Evolutionary conservation across 2,113 vertebrate genomes (phyloP).

Genomic region (Phaetusa simplex): DNA sequence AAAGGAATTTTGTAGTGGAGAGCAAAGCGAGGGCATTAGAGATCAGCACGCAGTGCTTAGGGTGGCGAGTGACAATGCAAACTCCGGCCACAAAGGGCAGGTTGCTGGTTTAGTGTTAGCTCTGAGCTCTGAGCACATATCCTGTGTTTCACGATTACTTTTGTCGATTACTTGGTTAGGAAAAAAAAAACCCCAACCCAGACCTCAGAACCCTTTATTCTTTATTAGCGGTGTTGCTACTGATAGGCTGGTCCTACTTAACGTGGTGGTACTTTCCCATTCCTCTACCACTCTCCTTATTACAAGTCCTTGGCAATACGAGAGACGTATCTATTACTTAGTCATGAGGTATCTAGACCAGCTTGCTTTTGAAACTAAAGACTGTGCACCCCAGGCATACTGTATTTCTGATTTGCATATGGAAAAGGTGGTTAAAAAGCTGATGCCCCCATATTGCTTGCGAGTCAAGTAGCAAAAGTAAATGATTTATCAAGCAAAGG

Average conservation of each 20-base stretch:
- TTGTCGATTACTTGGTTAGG: neutral
- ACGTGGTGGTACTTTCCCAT: slow-evolving; percentile 33
- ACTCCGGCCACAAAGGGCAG: neutral
- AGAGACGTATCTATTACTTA: slow-evolving; percentile 28
- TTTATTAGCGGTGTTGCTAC: neutral
- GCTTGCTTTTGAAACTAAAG: slow-evolving; percentile 44
- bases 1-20: neutral
- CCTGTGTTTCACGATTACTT: neutral
- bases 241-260: neutral
- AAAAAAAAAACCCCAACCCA: neutral
- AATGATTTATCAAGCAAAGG: slow-evolving; percentile 77
- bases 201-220: neutral
- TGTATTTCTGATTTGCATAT: slow-evolving; percentile 70
- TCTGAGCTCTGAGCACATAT: neutral
- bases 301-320: neutral
- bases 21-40: neutral
- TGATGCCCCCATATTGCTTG: slow-evolving; percentile 33
- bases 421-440: slow-evolving; percentile 61
- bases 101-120: neutral
- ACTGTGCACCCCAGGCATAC: neutral
- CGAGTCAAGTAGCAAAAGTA: slow-evolving; percentile 67
- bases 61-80: neutral
- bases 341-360: slow-evolving; percentile 22
- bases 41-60: neutral
- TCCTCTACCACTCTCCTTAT: neutral